Conservation (phyloP, 1,140 invertebrate genomes). For the Panagrolaimus sp. region DNA sequence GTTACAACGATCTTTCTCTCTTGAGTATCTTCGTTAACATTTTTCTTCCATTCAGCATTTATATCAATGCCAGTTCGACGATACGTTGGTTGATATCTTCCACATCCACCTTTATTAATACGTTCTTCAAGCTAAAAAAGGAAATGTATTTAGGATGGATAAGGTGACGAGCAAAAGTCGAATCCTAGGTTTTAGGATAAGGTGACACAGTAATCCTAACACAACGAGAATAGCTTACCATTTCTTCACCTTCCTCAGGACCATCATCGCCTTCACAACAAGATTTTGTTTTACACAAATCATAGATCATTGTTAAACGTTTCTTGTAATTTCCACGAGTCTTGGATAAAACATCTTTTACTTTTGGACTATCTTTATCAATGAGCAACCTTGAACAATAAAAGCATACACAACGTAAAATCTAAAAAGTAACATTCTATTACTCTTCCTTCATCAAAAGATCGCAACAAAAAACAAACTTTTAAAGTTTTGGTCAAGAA, state of each 20-base stretch:
- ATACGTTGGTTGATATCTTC: conserved; percentile 89
- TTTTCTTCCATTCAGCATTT: conserved; percentile 85
- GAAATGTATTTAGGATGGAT: too few relatives aligned
- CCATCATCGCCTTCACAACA: conserved; percentile 92
- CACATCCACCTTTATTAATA: conserved; percentile 77
- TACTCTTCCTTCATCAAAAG: too few relatives aligned
- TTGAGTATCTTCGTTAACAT: conserved; percentile 86
- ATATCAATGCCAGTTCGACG: conserved; percentile 81
- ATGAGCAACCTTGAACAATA: conserved; percentile 53
- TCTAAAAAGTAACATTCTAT: conserved; percentile 40
- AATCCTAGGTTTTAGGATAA: too few relatives aligned
- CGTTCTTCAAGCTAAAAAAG: conserved; percentile 31
- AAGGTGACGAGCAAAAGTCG: too few relatives aligned
- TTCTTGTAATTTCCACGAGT: conserved; percentile 93
- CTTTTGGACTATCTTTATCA: conserved; percentile 80
- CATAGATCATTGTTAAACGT: conserved; percentile 87
- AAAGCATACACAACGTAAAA: conserved; percentile 58
- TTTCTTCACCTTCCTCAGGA: conserved; percentile 31
- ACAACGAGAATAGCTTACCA: too few relatives aligned
- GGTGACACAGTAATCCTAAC: too few relatives aligned
- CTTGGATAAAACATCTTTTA: conserved; percentile 92
- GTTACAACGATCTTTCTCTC: conserved; percentile 86
- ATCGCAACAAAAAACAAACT: conserved; percentile 70
- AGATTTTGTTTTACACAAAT: conserved; percentile 93
- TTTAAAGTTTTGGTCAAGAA: conserved; percentile 96